Conservation (phyloP, 2,797 vertebrate genomes). For the Pteronotus mesoamericanus region DNA sequence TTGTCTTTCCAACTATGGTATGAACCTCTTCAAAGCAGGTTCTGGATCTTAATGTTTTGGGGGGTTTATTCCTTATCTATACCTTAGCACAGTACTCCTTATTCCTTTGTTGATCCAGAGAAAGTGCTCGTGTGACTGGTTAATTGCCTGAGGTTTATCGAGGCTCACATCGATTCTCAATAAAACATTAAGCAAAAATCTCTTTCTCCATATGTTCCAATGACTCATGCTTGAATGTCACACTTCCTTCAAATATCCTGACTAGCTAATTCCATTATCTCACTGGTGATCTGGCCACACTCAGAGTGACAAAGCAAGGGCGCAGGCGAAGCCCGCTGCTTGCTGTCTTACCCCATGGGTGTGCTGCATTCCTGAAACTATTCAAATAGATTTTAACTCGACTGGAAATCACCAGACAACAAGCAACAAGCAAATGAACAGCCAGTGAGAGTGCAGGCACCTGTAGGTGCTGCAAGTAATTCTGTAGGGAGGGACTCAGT, state of each 20-base stretch:
- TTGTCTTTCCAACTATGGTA: not conserved
- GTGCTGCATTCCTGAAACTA: conserved; percentile 58
- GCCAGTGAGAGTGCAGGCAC: conserved; percentile 39
- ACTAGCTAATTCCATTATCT: not conserved
- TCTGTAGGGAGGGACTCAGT: not conserved
- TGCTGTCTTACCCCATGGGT: not conserved
- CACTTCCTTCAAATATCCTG: not conserved
- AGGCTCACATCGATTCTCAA: not conserved
- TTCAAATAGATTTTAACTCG: conserved; percentile 27
- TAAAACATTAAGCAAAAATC: conserved; percentile 1
- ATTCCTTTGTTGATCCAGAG: not conserved
- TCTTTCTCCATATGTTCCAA: not conserved
- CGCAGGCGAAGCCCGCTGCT: not conserved
- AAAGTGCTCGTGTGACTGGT: not conserved
- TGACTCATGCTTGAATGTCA: not conserved
- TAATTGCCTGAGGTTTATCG: not conserved
- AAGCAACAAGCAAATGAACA: conserved; percentile 47
- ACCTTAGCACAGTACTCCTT: not conserved
- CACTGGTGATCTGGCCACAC: not conserved
- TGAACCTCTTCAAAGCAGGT: not conserved
- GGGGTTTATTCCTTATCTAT: not conserved
- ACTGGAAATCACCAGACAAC: conserved; percentile 69
- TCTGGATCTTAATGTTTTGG: not conserved
- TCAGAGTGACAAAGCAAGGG: not conserved
- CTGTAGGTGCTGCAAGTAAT: not conserved